These are phyloP conservation scores for Cacoxenus indagator DNA, from an alignment of 2,888 invertebrate species.

Conservation along the genomic window DNA sequence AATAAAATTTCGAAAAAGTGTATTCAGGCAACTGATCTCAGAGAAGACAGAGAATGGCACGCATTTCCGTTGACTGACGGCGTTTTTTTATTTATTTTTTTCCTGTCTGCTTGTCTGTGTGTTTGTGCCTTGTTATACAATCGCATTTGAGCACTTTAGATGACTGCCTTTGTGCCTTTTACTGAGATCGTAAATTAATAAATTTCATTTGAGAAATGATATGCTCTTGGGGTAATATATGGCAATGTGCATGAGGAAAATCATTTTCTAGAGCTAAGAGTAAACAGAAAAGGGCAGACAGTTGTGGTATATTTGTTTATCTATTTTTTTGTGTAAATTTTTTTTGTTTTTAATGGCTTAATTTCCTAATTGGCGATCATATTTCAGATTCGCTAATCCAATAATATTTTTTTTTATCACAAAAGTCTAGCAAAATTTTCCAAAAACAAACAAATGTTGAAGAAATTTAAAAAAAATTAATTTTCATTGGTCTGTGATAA, in stretches of 20 bases:
- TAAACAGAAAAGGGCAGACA: too few species aligned
- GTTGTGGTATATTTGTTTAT: too few species aligned
- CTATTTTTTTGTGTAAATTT: too few species aligned
- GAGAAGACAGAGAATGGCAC: neutral
- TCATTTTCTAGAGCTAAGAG: too few species aligned
- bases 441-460: slow-evolving; percentile 13
- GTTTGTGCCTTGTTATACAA: neutral
- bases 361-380: too few species aligned
- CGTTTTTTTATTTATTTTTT: neutral
- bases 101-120: slow-evolving; percentile 13
- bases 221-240: too few species aligned
- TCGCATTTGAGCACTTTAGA: neutral
- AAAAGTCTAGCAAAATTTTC: neutral
- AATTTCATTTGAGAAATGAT: slow-evolving; percentile 65
- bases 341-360: too few species aligned
- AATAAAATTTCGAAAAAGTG: neutral
- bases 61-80: neutral
- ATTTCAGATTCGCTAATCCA: neutral
- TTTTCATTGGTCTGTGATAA: slow-evolving; percentile 69
- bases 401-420: neutral
- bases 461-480: slow-evolving; percentile 33
- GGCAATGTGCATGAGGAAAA: too few species aligned
- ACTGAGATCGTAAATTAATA: slow-evolving; percentile 60
- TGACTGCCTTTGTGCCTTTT: neutral
- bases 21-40: neutral